Evolutionary conservation across 2,113 vertebrate species (phyloP), one percentile per base, ranked within the genome.

Genomic region (Dicrurus megarhynchus): DNA sequence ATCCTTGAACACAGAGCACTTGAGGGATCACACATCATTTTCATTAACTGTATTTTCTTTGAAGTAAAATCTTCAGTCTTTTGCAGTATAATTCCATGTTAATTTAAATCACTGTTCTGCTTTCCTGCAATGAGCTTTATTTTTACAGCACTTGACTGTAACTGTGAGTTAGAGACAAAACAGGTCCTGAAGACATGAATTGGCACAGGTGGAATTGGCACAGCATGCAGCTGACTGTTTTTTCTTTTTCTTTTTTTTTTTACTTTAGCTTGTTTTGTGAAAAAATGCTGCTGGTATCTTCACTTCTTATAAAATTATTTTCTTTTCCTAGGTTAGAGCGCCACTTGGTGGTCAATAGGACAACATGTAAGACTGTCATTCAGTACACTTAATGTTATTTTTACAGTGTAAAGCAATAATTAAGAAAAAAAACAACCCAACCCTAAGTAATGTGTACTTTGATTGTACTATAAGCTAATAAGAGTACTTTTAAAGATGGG

Each of bases 291-390:
- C 30, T 59, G 7, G 4, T 39, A 52, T 16, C 14, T 86, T 9
- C 53, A 9, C 13, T 52, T 5, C 16, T 64, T 41, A 60, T 1
- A 55, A 78, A 53, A 46, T 30, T 2, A 64, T 89, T 75, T 89
- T 89, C 64, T 97, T 96, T 96, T 97, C 55, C 67, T 95, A 56
- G 60, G 77, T 98, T 98, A 97, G 97, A 98, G 97, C 98, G 94
- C 98, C 98, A 73, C 97, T 59, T 14, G 82, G 97, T 98, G 98
- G 98, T 55, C 77, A 89, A 61, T 69, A 63, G 52, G 16, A 35
- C 9, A 20, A 87, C 47, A 84, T 11, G 28, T n/a, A 91, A 7
- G 4, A 20, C 28, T 65, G 27, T 20, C 46, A 35, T 16, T 59
- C 75, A 75, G 5, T 16, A n/a, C n/a, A n/a, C n/a, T n/a, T n/a